Conservation (phyloP, 2,113 vertebrate genomes). For the Pterocles gutturalis region DNA sequence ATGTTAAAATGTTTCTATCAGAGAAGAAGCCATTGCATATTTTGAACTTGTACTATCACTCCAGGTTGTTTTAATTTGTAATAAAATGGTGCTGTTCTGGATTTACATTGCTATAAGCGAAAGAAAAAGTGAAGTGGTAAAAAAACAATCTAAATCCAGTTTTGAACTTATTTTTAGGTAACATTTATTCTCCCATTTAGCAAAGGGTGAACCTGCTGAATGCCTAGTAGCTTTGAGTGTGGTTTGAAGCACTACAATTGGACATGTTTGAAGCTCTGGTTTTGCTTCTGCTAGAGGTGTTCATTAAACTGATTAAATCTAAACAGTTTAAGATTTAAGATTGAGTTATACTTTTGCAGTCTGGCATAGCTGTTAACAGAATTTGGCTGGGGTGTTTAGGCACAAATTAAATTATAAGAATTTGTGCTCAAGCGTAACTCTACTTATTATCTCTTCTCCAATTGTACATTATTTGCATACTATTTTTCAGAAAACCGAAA, state of each 20-base stretch:
- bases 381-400: background rate
- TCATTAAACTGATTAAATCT: slow-evolving; percentile 51
- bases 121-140: background rate
- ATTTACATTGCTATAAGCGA: background rate
- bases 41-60: background rate
- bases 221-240: background rate
- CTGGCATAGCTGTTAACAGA: background rate
- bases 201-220: background rate
- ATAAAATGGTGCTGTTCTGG: background rate
- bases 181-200: background rate
- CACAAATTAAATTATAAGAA: background rate
- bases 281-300: background rate
- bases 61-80: background rate
- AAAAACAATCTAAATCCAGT: background rate
- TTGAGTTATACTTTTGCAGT: background rate
- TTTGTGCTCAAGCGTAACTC: background rate
- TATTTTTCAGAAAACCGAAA: background rate
- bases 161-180: background rate
- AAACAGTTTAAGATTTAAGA: background rate
- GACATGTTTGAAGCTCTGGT: background rate
- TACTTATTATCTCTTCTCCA: background rate
- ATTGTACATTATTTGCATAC: background rate
- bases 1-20: background rate
- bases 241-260: background rate
- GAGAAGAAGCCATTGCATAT: background rate